These are phyloP conservation scores for Aptenodytes patagonicus DNA, from an alignment of 2,113 vertebrate genomes.

Conservation along the genomic window DNA sequence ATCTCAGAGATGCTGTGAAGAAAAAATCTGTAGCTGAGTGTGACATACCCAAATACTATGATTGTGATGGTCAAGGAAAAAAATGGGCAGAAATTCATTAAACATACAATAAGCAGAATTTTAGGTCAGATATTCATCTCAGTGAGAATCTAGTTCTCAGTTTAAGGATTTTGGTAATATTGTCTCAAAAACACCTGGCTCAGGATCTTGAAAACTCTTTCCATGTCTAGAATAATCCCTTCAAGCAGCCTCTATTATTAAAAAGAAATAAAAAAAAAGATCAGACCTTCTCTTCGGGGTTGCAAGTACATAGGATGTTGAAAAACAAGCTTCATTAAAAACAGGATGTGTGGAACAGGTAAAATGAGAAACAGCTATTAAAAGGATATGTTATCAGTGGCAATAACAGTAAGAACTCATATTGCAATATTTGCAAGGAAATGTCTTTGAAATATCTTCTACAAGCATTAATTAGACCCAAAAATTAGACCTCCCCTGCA, in stretches of 20 bases:
- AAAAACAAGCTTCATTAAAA: slow-evolving; percentile 3
- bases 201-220: not conserved
- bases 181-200: not conserved
- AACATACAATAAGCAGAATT: not conserved
- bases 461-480: not conserved
- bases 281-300: not conserved
- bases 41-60: not conserved
- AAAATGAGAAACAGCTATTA: not conserved
- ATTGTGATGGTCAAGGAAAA: not conserved
- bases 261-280: not conserved
- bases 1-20: not conserved
- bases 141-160: accelerated
- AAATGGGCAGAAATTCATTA: not conserved
- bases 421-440: not conserved
- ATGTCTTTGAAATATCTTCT: not conserved
- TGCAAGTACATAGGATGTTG: not conserved
- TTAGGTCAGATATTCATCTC: not conserved
- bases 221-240: not conserved
- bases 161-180: not conserved
- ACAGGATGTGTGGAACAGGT: not conserved
- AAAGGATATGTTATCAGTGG: not conserved
- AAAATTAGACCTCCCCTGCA: not conserved
- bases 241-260: not conserved
- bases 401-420: not conserved
- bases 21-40: not conserved